Percentiles rank a stretch among this genome's conserved stretches.
These are phyloP conservation scores for Eublepharis macularius DNA, from an alignment of 2,113 vertebrate species.

Conservation along the genomic window DNA sequence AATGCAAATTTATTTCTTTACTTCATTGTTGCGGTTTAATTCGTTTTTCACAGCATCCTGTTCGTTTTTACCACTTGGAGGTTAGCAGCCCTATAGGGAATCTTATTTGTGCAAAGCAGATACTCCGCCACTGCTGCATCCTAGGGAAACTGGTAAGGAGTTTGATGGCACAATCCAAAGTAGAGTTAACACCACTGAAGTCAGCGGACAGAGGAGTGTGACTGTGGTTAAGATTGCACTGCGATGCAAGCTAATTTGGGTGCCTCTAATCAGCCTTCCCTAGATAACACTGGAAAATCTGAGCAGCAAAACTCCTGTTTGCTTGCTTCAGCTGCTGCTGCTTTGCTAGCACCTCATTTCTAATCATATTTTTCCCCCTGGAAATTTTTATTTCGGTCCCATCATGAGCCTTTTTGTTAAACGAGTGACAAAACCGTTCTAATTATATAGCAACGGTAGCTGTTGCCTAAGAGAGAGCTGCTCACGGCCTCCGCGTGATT, in stretches of 20 bases:
- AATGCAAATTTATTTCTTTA: too few species aligned
- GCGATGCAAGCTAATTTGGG: background rate
- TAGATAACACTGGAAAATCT: background rate
- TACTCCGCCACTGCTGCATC: too few species aligned
- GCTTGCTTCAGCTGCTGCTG: background rate
- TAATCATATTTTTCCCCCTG: conserved; percentile 6
- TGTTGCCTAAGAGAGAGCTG: conserved; percentile 35
- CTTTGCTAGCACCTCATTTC: conserved; percentile 45
- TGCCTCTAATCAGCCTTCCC: background rate
- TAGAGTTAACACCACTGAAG: background rate
- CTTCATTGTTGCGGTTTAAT: too few species aligned
- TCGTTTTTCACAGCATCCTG: too few species aligned
- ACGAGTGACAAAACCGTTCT: conserved; percentile 59
- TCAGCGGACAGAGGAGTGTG: background rate
- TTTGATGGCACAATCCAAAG: too few species aligned
- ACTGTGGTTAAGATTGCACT: background rate
- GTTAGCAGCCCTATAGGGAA: too few species aligned
- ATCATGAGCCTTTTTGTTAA: conserved; percentile 26
- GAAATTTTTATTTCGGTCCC: conserved; percentile 41
- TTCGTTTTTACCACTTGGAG: too few species aligned
- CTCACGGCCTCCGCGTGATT: conserved; percentile 40
- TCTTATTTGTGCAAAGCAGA: too few species aligned
- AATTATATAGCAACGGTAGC: conserved; percentile 64
- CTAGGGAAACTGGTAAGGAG: too few species aligned
- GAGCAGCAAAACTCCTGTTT: background rate